These are phyloP conservation scores for Saturnia pavonia DNA, from an alignment of 2,888 invertebrate species.

Conservation along the genomic window DNA sequence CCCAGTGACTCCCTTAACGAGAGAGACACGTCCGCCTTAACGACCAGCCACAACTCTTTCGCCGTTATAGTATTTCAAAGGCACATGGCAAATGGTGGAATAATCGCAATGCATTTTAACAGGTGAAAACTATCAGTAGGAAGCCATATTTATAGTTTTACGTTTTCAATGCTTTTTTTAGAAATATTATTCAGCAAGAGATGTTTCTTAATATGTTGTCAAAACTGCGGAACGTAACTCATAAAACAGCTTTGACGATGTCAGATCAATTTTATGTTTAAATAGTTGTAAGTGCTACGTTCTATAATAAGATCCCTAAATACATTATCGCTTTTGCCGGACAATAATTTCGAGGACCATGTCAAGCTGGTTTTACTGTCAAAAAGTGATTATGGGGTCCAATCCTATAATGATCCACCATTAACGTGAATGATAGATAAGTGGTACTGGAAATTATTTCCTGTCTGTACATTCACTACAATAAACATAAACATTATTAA, in stretches of 20 bases:
- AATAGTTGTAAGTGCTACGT: too few species aligned
- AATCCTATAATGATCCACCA: too few species aligned
- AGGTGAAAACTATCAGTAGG: neutral
- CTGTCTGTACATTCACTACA: too few species aligned
- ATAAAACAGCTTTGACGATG: neutral
- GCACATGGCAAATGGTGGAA: conserved; percentile 58
- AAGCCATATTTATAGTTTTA: neutral
- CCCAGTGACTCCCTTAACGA: conserved; percentile 42
- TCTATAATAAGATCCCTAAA: too few species aligned
- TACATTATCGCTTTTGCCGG: too few species aligned
- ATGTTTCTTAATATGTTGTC: neutral
- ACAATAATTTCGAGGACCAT: too few species aligned
- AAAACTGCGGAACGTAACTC: neutral
- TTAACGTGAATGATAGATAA: too few species aligned
- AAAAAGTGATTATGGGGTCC: too few species aligned
- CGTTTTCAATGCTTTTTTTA: neutral
- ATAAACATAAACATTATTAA: too few species aligned
- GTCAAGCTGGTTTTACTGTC: too few species aligned
- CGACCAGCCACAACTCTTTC: conserved; percentile 53
- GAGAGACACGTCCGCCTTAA: conserved; percentile 59
- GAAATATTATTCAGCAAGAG: neutral
- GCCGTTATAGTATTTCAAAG: conserved; percentile 51
- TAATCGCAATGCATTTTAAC: conserved; percentile 63
- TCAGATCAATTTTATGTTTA: neutral
- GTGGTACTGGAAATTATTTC: too few species aligned